Evolutionary conservation across 2,888 invertebrate genomes (phyloP), one percentile per base, ranked within the genome.

Genomic region (Mactromeris polynyma): DNA sequence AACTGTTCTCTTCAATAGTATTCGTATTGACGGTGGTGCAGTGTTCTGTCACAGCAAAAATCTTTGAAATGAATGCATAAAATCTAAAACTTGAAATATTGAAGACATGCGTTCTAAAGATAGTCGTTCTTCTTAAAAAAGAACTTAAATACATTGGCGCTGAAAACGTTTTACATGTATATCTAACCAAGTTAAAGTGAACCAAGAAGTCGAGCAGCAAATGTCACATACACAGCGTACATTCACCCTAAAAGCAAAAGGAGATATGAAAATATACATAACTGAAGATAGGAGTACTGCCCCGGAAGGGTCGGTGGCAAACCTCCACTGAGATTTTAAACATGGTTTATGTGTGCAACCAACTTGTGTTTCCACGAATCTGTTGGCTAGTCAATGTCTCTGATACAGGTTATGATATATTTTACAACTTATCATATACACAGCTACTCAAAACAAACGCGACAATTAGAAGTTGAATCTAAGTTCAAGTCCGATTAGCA

Each of bases 401-500:
- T n/a, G 19, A 17, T 73, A 19, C 36, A 33, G 36, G 17, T 73
- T 73, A 73, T 33, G 17, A 33, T 73, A 33, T 36, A 73, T 73
- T 33, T 36, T 73, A 36, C 19, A 36, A 73, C 36, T 73, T 33
- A 73, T 73, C 73, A 73, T 73, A 36, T 36, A 73, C 33, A 36
- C 36, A 73, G 17, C 73, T 36, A 73, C 73, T 73, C 73, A 73
- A 73, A 73, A 73, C 73, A 73, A 73, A 33, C 73, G 26, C 33
- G 73, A 36, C 17, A 73, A 36, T 73, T 73, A 36, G 33, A 73
- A 73, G 82, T 82, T 69, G 82, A 82, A 82, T 40, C 38, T n/a
- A 40, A 83, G 83, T 73, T 83, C 83, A 83, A 73, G 83, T 83
- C 73, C 83, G 77, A 77, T 83, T 83, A 83, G 19, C n/a, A 33